phyloP scores from a whole-genome alignment of 2,113 vertebrate species.

The Callipepla squamata region DNA sequence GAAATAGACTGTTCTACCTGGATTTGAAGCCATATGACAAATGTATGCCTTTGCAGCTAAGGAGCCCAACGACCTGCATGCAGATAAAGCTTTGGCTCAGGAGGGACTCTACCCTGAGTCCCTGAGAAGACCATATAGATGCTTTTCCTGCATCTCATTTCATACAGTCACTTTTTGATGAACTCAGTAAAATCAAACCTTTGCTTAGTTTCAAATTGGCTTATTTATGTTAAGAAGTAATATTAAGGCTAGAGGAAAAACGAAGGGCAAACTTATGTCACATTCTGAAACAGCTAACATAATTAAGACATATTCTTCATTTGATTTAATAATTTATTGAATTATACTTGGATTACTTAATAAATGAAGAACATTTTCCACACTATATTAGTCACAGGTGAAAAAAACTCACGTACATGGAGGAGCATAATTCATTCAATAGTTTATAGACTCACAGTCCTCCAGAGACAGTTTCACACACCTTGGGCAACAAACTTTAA shows the following conservation, averaged over 20 bases:
- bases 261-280: neutral
- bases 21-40: neutral
- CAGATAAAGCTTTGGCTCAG: fast-evolving
- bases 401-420: neutral
- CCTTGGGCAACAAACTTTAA: neutral
- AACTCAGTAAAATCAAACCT: neutral
- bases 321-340: neutral
- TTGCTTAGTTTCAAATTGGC: neutral
- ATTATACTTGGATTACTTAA: constrained; percentile 38
- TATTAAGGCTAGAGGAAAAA: neutral
- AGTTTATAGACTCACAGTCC: neutral
- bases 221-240: neutral
- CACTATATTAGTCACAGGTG: neutral
- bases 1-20: neutral
- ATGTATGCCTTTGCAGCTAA: neutral
- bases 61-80: neutral
- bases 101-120: neutral
- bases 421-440: neutral
- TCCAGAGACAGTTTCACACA: neutral
- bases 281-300: neutral
- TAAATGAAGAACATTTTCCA: constrained; percentile 1
- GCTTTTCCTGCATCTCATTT: neutral
- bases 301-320: constrained; percentile 15
- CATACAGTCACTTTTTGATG: neutral
- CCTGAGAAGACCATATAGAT: neutral